Conservation (phyloP, 2,888 invertebrate species). For the Pseudoips prasinana region DNA sequence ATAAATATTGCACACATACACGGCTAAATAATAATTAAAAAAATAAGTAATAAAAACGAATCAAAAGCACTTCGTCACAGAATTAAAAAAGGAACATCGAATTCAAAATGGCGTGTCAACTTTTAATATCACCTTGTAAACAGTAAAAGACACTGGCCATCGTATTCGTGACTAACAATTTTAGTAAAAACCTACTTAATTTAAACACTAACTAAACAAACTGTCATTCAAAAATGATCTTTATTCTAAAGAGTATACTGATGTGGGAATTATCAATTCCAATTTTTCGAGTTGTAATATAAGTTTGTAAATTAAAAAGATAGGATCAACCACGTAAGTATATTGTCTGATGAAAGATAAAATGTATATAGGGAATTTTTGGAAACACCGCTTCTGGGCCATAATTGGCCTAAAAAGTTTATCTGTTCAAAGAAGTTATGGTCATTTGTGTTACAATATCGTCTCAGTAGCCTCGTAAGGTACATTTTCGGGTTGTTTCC, state of each 20-base stretch:
- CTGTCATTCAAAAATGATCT: conserved; percentile 4
- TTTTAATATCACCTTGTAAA: conserved; percentile 68
- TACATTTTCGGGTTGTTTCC: conserved; percentile 37
- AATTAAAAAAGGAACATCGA: conserved; percentile 39
- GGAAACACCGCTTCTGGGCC: conserved; percentile 68
- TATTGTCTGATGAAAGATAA: conserved; percentile 68
- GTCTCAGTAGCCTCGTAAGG: conserved; percentile 52
- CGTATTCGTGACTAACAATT: conserved; percentile 68
- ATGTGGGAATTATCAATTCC: not conserved
- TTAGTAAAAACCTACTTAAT: conserved; percentile 41
- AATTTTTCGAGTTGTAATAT: conserved; percentile 2
- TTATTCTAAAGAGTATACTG: not conserved
- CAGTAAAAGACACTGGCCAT: conserved; percentile 57
- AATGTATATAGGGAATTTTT: conserved; percentile 66
- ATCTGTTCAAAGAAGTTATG: conserved; percentile 75
- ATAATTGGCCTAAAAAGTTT: conserved; percentile 71
- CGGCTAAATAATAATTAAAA: not conserved
- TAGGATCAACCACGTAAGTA: conserved; percentile 68
- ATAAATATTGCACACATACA: conserved; percentile 4
- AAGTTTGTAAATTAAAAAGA: conserved; percentile 49
- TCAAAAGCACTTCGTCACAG: conserved; percentile 21
- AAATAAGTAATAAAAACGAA: conserved; percentile 7
- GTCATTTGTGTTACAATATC: conserved; percentile 61
- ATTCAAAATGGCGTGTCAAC: conserved; percentile 62
- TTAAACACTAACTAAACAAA: not conserved